phyloP scores from a whole-genome alignment of 2,797 vertebrate species.

The Pagetopsis macropterus region DNA sequence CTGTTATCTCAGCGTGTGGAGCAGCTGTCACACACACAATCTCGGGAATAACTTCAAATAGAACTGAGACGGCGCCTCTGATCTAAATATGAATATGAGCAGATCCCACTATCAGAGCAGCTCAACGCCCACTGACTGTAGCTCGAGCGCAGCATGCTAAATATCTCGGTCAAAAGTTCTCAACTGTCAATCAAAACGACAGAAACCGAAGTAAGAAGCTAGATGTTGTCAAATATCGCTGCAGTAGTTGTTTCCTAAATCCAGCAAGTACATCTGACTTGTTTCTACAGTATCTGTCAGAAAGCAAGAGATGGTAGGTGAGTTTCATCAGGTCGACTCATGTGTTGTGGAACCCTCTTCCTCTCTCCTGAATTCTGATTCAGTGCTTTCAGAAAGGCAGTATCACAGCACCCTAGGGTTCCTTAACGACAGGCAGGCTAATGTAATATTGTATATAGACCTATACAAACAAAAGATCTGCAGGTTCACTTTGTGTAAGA shows the following conservation, averaged over 20 bases:
- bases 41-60: conserved; percentile 21
- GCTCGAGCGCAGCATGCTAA: not conserved
- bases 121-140: not conserved
- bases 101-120: not conserved
- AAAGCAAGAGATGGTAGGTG: not conserved
- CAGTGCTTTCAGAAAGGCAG: not conserved
- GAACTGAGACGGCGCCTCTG: conserved; percentile 1
- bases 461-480: too few species aligned
- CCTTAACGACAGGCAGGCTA: not conserved
- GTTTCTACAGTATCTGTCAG: not conserved
- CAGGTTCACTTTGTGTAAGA: too few species aligned
- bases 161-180: not conserved
- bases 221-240: not conserved
- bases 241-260: not conserved
- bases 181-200: not conserved
- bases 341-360: not conserved
- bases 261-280: not conserved
- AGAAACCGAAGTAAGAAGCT: not conserved
- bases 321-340: not conserved
- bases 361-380: not conserved
- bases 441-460: too few species aligned
- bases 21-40: conserved; percentile 22
- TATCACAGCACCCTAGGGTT: conserved; percentile 12
- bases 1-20: conserved; percentile 19
- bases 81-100: conserved; percentile 36